Base-by-base conservation (phyloP, 2,888 invertebrate genomes). In the Drosophila kanekoi region DNA sequence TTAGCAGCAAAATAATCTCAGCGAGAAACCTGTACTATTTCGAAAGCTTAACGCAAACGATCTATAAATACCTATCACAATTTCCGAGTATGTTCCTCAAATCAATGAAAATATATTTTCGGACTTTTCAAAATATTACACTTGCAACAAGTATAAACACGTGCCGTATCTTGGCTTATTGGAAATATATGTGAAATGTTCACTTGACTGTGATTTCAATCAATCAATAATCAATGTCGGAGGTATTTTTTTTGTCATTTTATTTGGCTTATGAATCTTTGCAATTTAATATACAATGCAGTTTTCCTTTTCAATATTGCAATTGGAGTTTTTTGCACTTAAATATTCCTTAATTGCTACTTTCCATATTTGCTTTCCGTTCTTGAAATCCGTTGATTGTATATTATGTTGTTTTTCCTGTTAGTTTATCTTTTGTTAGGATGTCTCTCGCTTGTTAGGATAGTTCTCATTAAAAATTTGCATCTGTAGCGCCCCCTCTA, bases 241-340 rank as follows among this genome's bases (percentile, higher is more conserved):
- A 1, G n/a, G 11, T 16, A 53, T 53, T 44, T 52, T 69, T 77
- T 73, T 51, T 18, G 35, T 63, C 23, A 62, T 72, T 83, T 84
- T 84, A 84, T 84, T 84, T 84, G 87, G 83, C 87, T 86, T 77
- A 85, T 82, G 82, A 73, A 77, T 83, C 69, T 86, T 86, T 83
- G 79, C 74, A 86, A 72, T 79, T 79, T 51, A 49, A 59, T 81
- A 81, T 77, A 86, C 73, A 83, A 74, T 81, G 72, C 70, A 58
- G 45, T 59, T 72, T 66, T 65, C 67, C 72, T 61, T 65, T 58
- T 81, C 44, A 57, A 71, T 82, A 85, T 85, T 83, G 86, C 80
- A 65, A 49, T 77, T 77, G 62, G 37, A 66, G 51, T 62, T 75
- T 41, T 60, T 73, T 81, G 67, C 81, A 79, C 79, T 86, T 83